Evolutionary conservation across 2,888 invertebrate genomes (phyloP).

Genomic region (Tenthredo mesomela): DNA sequence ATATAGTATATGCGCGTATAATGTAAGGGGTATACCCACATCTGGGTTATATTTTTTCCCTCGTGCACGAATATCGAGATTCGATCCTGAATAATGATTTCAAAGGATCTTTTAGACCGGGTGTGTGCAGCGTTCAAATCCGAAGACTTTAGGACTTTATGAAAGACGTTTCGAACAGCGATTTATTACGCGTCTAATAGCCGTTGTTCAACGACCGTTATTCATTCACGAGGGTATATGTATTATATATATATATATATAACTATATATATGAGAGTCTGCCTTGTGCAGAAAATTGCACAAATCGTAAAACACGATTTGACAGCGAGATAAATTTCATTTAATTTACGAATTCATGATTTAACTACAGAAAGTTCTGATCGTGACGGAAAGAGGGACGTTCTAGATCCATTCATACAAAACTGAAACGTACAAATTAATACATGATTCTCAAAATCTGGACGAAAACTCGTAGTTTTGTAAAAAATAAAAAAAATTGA

Average conservation of each 20-base stretch:
- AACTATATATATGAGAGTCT: not conserved
- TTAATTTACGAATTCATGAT: not conserved
- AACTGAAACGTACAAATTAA: not conserved
- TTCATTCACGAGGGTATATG: not conserved
- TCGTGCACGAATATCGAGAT: not conserved
- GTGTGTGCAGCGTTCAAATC: not conserved
- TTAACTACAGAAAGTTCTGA: not conserved
- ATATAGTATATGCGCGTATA: too few relatives aligned
- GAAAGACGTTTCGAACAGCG: constrained; percentile 7
- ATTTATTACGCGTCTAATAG: constrained; percentile 20
- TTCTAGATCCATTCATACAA: not conserved
- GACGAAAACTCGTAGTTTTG: not conserved
- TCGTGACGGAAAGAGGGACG: not conserved
- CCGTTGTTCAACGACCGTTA: constrained; percentile 18
- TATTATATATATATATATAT: not conserved
- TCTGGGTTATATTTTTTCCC: constrained; percentile 22
- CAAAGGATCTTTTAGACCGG: constrained; percentile 4
- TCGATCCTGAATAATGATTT: constrained; percentile 15
- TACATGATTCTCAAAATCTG: too few relatives aligned
- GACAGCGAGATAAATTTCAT: not conserved
- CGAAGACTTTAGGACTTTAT: constrained; percentile 4
- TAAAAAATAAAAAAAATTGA: too few relatives aligned
- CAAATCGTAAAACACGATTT: constrained; percentile 1
- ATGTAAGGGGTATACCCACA: not conserved
- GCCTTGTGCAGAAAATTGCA: not conserved